A percentile compares a stretch with the other conserved stretches of the same genome.
Conservation (phyloP, 1,140 invertebrate species). For the Cydia strobilella region DNA sequence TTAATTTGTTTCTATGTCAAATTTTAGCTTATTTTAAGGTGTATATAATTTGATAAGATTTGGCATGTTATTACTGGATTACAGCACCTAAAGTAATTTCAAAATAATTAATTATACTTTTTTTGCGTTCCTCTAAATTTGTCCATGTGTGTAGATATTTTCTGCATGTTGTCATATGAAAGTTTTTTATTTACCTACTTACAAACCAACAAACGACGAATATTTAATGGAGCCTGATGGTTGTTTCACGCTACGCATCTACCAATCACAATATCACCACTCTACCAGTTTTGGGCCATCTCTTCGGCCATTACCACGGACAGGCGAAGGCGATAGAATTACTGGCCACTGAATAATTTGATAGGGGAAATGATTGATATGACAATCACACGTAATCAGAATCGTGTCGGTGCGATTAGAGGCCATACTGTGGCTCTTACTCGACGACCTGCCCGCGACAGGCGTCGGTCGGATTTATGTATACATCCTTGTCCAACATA, state of each 20-base stretch:
- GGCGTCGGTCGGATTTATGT: not conserved
- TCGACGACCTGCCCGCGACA: constrained; percentile 47
- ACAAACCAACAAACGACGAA: too few relatives aligned
- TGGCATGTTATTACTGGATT: too few relatives aligned
- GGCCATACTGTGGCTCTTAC: constrained; percentile 41
- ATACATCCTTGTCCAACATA: not conserved
- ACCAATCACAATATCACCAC: not conserved
- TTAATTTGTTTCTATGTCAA: too few relatives aligned
- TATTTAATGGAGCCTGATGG: too few relatives aligned
- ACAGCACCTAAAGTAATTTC: too few relatives aligned
- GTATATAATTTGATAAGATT: too few relatives aligned
- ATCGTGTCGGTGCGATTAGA: constrained; percentile 73
- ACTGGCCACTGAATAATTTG: constrained; percentile 77
- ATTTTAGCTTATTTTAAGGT: too few relatives aligned
- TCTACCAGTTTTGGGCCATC: constrained; percentile 34
- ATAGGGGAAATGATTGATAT: constrained; percentile 79
- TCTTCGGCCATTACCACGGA: constrained; percentile 57
- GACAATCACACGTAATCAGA: constrained; percentile 76
- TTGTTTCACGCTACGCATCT: constrained; percentile 10
- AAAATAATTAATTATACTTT: too few relatives aligned
- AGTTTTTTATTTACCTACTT: too few relatives aligned
- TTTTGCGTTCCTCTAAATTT: too few relatives aligned
- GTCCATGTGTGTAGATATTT: too few relatives aligned
- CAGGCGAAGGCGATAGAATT: constrained; percentile 67
- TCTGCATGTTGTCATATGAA: too few relatives aligned